Conservation (phyloP, 2,113 vertebrate species). For the Progne subis region DNA sequence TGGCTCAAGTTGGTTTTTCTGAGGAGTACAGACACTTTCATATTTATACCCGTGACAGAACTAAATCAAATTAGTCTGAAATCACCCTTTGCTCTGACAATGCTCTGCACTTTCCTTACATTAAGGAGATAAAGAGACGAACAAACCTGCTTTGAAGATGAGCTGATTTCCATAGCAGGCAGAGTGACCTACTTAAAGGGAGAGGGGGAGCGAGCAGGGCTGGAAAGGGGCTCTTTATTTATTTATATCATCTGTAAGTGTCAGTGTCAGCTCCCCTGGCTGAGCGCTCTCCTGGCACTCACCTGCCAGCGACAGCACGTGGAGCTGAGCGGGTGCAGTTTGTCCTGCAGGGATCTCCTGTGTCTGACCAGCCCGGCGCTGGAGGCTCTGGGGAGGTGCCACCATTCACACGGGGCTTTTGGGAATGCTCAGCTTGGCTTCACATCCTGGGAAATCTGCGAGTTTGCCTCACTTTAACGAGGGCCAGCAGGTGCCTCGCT, state of each 20-base stretch:
- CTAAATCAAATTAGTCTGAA: constrained; percentile 67
- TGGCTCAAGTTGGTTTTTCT: constrained; percentile 13
- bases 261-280: background rate
- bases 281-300: background rate
- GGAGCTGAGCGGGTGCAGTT: rapidly evolving
- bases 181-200: constrained; percentile 74
- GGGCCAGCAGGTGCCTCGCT: background rate
- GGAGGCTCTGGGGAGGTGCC: background rate
- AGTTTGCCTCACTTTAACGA: background rate
- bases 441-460: background rate
- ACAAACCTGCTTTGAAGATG: constrained; percentile 69
- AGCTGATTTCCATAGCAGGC: constrained; percentile 58
- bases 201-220: background rate
- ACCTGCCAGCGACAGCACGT: background rate
- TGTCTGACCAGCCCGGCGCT: rapidly evolving
- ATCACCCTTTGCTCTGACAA: constrained; percentile 58
- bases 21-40: constrained; percentile 15
- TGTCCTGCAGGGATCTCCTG: background rate
- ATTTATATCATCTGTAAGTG: constrained; percentile 24
- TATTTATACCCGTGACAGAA: constrained; percentile 31
- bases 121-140: constrained; percentile 22
- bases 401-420: background rate
- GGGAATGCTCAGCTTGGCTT: background rate
- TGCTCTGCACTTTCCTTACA: constrained; percentile 37
- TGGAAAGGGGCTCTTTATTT: constrained; percentile 37